Evolutionary conservation across 1,140 invertebrate species (phyloP).

Genomic region (Pachyrhynchus sulphureomaculatus): DNA sequence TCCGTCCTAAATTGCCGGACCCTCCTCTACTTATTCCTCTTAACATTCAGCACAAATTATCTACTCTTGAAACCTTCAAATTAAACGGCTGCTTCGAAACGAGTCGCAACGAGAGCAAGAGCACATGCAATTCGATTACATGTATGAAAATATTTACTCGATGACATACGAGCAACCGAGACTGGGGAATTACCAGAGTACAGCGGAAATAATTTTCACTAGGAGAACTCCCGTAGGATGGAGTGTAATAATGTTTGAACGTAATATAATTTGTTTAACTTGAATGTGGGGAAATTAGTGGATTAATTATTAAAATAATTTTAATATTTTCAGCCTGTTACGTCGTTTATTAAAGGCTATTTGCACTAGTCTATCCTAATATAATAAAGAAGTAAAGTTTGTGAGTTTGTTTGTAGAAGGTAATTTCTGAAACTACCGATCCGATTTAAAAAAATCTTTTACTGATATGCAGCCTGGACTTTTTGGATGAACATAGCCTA

Average conservation of each 20-base stretch:
- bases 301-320: not conserved
- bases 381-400: too few species aligned
- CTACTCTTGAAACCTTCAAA: constrained; percentile 2
- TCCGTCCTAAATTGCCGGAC: too few species aligned
- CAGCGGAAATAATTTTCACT: constrained; percentile 11
- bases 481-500: too few species aligned
- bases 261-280: constrained; percentile 22
- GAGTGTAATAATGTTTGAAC: constrained; percentile 18
- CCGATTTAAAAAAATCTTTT: too few species aligned
- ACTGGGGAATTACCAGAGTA: constrained; percentile 7
- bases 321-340: not conserved
- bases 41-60: not conserved
- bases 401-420: too few species aligned
- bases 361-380: too few species aligned
- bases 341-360: not conserved
- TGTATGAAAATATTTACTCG: constrained; percentile 17
- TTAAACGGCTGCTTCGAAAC: constrained; percentile 7
- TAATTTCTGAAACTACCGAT: too few species aligned
- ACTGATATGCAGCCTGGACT: too few species aligned
- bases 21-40: not conserved
- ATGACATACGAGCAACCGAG: constrained; percentile 14
- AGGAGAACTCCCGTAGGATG: not conserved
- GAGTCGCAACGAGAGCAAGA: not conserved
- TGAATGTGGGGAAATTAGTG: not conserved
- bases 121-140: constrained; percentile 13